Evolutionary conservation across 1,140 invertebrate genomes (phyloP), one percentile per base, ranked within the genome.

Genomic region (Brachionus rubens): DNA sequence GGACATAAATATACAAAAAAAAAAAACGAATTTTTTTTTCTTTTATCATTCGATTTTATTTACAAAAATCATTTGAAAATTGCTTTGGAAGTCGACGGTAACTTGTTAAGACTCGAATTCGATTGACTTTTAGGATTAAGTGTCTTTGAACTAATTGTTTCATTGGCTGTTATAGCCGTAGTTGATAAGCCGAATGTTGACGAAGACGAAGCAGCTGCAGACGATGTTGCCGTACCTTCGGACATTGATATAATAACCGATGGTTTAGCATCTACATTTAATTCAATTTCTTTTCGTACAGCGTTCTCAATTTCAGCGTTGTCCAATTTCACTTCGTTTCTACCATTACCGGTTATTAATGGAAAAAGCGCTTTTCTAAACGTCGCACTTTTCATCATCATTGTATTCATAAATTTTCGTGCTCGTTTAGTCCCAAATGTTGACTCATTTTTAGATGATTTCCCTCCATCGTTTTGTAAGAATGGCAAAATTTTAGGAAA

Each of bases 361-460:
- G 68, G 50, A 54, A 72, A 72, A 9, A 72, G 16, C 3, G 46
- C 68, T 24, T 41, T 36, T 12, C 36, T 26, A 40, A 72, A 72
- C 10, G 68, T 40, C 2, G 46, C 46, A 41, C 68, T 72, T 46
- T 72, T 72, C 46, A 72, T 36, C 43, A 48, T 48, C 46, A 72
- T 48, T 10, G 68, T 72, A 21, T 72, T 72, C 46, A 72, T 30
- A 21, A 72, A 72, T 54, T 72, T 72, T 36, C 30, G 33, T 24
- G 68, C 68, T 54, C 33, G 48, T 33, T 48, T 50, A 2, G 28
- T 72, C 9, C 46, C 46, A 33, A 41, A 72, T 21, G 30, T 33
- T 26, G 46, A 10, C 1, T 28, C 28, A 36, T 2, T 52, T 14
- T 30, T 30, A 28, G 10, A 3, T 56, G 4, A 9, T 7, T 56